Conservation (phyloP, 2,113 vertebrate genomes). For the Thomomys bottae region DNA sequence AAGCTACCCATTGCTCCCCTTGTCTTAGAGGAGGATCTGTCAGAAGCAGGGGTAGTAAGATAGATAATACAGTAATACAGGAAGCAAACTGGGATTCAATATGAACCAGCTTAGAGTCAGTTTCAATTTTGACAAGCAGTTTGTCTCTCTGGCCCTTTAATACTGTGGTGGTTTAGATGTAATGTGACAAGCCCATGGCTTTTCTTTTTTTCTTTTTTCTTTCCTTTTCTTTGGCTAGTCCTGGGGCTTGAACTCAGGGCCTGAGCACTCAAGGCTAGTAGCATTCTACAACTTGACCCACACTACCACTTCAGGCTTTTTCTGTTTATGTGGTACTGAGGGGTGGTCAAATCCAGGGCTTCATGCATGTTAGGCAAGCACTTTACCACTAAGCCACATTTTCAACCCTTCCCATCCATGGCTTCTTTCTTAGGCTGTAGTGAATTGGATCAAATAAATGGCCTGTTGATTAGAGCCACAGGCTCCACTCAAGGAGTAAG, state of each 20-base stretch:
- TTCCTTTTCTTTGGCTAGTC: no score
- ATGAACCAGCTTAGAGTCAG: conserved; percentile 18
- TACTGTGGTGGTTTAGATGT: conserved; percentile 5
- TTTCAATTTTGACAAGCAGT: conserved; percentile 40
- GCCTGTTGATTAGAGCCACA: neutral
- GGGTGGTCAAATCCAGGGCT: no score
- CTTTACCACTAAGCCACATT: no score
- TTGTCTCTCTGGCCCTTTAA: conserved; percentile 51
- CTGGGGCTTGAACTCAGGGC: no score
- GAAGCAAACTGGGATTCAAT: neutral
- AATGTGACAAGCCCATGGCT: neutral
- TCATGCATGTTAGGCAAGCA: no score
- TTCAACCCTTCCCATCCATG: no score
- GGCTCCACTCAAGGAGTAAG: conserved; percentile 19
- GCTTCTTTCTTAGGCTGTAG: neutral
- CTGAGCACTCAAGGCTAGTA: no score
- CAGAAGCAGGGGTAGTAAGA: conserved; percentile 6
- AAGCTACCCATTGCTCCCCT: neutral
- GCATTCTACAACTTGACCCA: no score
- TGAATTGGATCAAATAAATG: conserved; percentile 5
- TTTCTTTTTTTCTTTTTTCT: no score
- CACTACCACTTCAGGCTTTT: no score
- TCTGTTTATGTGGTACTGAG: no score
- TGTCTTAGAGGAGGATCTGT: neutral
- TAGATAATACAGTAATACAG: neutral